These are phyloP conservation scores for Neosilurus hyrtlii DNA, from an alignment of 2,797 vertebrate species.

Conservation along the genomic window DNA sequence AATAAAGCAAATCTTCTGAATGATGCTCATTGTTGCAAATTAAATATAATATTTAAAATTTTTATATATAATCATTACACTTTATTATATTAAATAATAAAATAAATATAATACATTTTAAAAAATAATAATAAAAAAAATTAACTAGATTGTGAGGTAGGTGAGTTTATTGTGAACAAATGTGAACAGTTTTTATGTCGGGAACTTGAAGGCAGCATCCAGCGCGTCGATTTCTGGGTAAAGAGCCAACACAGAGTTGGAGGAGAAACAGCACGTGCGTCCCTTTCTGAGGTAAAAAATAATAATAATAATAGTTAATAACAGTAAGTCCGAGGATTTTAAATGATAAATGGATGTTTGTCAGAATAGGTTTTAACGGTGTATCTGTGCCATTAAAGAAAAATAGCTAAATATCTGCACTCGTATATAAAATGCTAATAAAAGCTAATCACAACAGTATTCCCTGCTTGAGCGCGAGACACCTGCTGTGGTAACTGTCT, in stretches of 20 bases:
- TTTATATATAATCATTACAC: too few species aligned
- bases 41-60: neutral
- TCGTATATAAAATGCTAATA: neutral
- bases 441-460: neutral
- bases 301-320: neutral
- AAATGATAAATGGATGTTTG: neutral
- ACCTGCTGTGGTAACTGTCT: neutral
- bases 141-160: neutral
- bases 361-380: neutral
- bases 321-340: fast-evolving
- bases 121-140: too few species aligned
- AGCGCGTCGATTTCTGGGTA: neutral
- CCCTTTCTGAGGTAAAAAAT: neutral
- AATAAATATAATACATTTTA: too few species aligned
- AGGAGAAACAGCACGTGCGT: neutral
- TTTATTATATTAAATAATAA: too few species aligned
- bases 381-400: too few species aligned
- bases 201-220: neutral
- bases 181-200: neutral
- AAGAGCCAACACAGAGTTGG: neutral
- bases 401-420: neutral
- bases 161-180: neutral
- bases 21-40: neutral
- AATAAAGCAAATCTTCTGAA: neutral
- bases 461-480: neutral